Conservation (phyloP, 2,888 invertebrate genomes). For the Drosophila koepferae region DNA sequence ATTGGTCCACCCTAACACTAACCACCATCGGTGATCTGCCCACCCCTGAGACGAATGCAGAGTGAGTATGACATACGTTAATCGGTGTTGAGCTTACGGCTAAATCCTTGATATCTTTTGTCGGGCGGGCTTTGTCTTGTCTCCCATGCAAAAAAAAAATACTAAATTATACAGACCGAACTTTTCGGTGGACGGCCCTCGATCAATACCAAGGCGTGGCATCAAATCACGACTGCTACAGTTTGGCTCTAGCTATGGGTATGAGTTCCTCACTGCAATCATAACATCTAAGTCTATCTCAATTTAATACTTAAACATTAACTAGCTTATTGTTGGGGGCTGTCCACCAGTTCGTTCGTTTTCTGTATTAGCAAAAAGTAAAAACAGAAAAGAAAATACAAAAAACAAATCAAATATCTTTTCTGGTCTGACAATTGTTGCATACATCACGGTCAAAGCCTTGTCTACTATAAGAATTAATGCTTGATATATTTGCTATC, state of each 20-base stretch:
- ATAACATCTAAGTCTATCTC: slow-evolving; percentile 38
- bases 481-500: slow-evolving; percentile 43
- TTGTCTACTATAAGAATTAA: slow-evolving; percentile 25
- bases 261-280: slow-evolving; percentile 86
- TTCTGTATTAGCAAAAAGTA: not conserved
- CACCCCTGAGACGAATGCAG: slow-evolving; percentile 97
- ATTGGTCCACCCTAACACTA: slow-evolving; percentile 98
- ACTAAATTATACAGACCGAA: slow-evolving; percentile 83
- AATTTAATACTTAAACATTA: slow-evolving; percentile 58
- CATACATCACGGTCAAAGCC: slow-evolving; percentile 29
- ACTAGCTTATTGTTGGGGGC: slow-evolving; percentile 83
- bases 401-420: slow-evolving; percentile 1
- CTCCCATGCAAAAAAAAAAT: slow-evolving; percentile 20
- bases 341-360: slow-evolving; percentile 82
- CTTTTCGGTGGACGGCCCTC: slow-evolving; percentile 91
- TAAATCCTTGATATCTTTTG: slow-evolving; percentile 17
- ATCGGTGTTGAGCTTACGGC: not conserved
- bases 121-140: slow-evolving; percentile 22
- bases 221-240: slow-evolving; percentile 96
- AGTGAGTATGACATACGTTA: slow-evolving; percentile 89
- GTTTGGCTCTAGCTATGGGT: slow-evolving; percentile 96
- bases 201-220: slow-evolving; percentile 95
- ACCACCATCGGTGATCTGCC: slow-evolving; percentile 98
- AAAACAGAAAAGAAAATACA: not conserved
- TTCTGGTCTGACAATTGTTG: slow-evolving; percentile 36